These are phyloP conservation scores for Trinectes maculatus DNA, from an alignment of 2,113 vertebrate genomes.

Conservation along the genomic window DNA sequence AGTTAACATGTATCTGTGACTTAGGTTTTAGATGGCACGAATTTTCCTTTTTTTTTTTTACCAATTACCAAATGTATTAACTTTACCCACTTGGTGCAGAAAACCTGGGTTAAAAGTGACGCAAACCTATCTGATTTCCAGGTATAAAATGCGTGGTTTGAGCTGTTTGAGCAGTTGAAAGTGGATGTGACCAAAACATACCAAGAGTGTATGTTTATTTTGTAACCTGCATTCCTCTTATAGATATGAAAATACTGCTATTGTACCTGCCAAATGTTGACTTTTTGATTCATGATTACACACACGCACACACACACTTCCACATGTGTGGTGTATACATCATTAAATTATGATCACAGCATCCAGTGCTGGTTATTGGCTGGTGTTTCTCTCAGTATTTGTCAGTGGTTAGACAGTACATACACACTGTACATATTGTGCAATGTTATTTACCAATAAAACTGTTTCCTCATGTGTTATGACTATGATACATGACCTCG, in stretches of 20 bases:
- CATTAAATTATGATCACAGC: constrained; percentile 2
- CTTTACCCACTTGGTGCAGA: too few species aligned
- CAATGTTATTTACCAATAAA: not conserved
- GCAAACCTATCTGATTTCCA: not conserved
- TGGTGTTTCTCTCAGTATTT: not conserved
- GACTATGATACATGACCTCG: too few species aligned
- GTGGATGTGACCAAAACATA: not conserved
- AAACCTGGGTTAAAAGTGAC: not conserved
- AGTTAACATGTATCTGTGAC: not conserved
- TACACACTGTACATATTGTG: not conserved
- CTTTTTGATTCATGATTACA: not conserved
- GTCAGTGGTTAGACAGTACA: not conserved
- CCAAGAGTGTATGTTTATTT: not conserved
- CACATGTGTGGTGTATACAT: too few species aligned
- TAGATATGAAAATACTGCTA: not conserved
- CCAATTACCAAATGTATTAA: not conserved
- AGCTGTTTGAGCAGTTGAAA: not conserved
- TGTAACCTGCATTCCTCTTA: not conserved
- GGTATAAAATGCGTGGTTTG: not conserved
- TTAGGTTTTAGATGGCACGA: not conserved
- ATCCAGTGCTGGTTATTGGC: not conserved
- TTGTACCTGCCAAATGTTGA: not conserved
- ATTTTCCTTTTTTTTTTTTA: not conserved
- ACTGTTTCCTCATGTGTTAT: not conserved
- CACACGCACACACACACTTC: not conserved